Percentiles rank a stretch among this genome's conserved stretches.
phyloP scores from a whole-genome alignment of 2,888 invertebrate species.

The Leucophora obtusa region DNA sequence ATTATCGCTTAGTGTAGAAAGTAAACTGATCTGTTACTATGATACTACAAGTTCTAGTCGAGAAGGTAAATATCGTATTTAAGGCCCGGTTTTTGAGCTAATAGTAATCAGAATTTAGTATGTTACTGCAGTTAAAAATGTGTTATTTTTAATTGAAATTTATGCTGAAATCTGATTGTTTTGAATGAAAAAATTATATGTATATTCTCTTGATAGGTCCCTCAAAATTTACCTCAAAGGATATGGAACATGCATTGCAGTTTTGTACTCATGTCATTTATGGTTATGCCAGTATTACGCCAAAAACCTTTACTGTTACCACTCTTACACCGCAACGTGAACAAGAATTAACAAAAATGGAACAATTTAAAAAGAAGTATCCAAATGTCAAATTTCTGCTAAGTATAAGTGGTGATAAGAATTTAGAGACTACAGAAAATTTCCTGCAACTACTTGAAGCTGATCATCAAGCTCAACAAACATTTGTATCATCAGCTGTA shows the following conservation, averaged over 20 bases:
- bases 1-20: not conserved
- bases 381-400: slow-evolving; percentile 86
- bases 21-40: slow-evolving; percentile 18
- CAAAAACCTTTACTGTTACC: slow-evolving; percentile 84
- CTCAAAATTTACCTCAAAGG: slow-evolving; percentile 86
- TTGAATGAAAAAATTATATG: not conserved
- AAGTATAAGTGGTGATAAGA: slow-evolving; percentile 87
- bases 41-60: not conserved
- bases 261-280: slow-evolving; percentile 90
- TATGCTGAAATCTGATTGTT: too few relatives aligned
- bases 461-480: slow-evolving; percentile 81
- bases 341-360: slow-evolving; percentile 85
- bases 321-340: slow-evolving; percentile 86
- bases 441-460: slow-evolving; percentile 86
- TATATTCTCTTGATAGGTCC: slow-evolving; percentile 81
- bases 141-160: too few relatives aligned
- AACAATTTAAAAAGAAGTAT: slow-evolving; percentile 84
- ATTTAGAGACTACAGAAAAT: slow-evolving; percentile 82
- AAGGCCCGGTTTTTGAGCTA: too few relatives aligned
- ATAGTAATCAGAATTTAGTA: too few relatives aligned
- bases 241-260: slow-evolving; percentile 85
- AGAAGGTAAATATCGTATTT: not conserved
- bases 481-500: slow-evolving; percentile 83
- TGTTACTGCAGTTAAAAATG: too few relatives aligned
- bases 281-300: slow-evolving; percentile 86